phyloP scores from a whole-genome alignment of 2,888 invertebrate species.

The Crepidodera aurea region DNA sequence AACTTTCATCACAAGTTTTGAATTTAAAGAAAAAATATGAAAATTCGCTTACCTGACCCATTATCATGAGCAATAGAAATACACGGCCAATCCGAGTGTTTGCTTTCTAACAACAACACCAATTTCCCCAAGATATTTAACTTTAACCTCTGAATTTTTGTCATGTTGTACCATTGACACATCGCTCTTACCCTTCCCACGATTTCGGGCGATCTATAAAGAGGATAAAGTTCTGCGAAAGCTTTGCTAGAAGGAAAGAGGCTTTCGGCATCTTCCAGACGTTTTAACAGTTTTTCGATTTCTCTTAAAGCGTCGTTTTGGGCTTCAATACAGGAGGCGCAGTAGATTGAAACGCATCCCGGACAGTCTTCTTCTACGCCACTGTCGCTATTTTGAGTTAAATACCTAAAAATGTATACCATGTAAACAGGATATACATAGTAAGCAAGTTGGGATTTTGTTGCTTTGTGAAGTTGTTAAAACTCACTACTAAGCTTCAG shows the following conservation, averaged over 20 bases:
- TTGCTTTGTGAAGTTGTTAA: too few relatives aligned
- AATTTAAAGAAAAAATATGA: too few relatives aligned
- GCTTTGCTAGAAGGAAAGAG: conserved; percentile 86
- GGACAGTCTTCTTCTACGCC: conserved; percentile 62
- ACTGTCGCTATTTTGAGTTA: conserved; percentile 54
- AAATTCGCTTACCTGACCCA: conserved; percentile 35
- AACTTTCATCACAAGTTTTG: too few relatives aligned
- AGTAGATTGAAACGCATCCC: conserved; percentile 80
- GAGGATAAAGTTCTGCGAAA: conserved; percentile 77
- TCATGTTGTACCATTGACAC: conserved; percentile 92
- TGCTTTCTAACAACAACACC: conserved; percentile 61
- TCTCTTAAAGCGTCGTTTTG: conserved; percentile 79
- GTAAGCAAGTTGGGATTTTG: too few relatives aligned
- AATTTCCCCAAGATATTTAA: conserved; percentile 77
- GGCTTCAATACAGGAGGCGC: conserved; percentile 73
- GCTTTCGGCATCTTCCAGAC: conserved; percentile 79
- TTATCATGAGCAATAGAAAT: conserved; percentile 41
- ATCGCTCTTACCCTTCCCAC: conserved; percentile 78
- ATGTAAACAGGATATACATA: too few relatives aligned
- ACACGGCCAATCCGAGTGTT: conserved; percentile 51
- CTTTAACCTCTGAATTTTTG: conserved; percentile 83
- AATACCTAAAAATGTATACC: conserved; percentile 31
- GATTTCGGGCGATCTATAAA: conserved; percentile 72
- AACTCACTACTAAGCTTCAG: too few relatives aligned
- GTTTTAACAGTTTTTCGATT: conserved; percentile 74